Percentiles rank a stretch among this genome's conserved stretches.
phyloP scores from a whole-genome alignment of 2,888 invertebrate species.

The Mythimna pallens region DNA sequence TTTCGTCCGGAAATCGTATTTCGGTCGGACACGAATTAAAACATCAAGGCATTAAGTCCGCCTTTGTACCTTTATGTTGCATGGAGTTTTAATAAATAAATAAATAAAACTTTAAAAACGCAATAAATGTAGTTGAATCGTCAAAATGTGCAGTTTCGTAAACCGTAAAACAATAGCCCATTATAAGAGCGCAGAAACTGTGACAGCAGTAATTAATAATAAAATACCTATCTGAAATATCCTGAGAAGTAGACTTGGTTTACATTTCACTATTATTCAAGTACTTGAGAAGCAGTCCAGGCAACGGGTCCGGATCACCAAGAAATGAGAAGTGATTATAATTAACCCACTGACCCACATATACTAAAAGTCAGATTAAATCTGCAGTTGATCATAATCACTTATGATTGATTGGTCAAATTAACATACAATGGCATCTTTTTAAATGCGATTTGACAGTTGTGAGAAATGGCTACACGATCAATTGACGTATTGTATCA shows the following conservation, averaged over 20 bases:
- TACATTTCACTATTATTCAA: constrained; percentile 35
- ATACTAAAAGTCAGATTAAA: neutral
- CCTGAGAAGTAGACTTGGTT: constrained; percentile 62
- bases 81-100: too few species aligned
- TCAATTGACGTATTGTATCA: neutral
- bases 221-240: constrained; percentile 64
- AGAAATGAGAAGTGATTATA: neutral
- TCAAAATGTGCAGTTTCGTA: constrained; percentile 52
- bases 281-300: constrained; percentile 20
- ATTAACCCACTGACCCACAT: neutral
- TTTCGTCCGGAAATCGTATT: too few species aligned
- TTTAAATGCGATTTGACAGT: neutral
- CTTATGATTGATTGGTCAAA: neutral
- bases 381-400: neutral
- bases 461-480: neutral
- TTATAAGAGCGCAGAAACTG: constrained; percentile 60
- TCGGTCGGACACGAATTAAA: too few species aligned
- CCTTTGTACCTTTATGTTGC: too few species aligned
- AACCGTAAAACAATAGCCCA: constrained; percentile 63
- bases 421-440: neutral
- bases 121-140: too few species aligned
- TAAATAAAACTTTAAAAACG: too few species aligned
- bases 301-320: constrained; percentile 3
- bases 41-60: too few species aligned
- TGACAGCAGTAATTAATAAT: constrained; percentile 65